Percentiles rank a stretch among this genome's conserved stretches.
These are phyloP conservation scores for Myathropa florea DNA, from an alignment of 2,888 invertebrate genomes.

Conservation along the genomic window DNA sequence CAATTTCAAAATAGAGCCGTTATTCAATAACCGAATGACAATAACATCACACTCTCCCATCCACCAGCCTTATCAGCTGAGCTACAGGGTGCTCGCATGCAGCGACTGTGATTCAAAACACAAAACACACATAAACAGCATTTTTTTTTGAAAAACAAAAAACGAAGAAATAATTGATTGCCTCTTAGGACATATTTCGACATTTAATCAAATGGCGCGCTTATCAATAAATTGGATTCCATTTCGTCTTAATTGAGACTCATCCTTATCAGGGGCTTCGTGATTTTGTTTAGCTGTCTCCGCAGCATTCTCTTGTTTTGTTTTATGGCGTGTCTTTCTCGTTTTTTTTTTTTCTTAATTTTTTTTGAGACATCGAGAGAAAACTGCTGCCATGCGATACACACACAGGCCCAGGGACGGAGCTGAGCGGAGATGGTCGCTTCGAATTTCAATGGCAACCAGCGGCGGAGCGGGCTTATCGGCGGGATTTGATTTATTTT, in stretches of 20 bases:
- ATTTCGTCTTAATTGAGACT: conserved; percentile 44
- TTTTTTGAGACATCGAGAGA: neutral
- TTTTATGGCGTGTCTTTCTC: neutral
- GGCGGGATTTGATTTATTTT: conserved; percentile 4
- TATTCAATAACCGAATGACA: conserved; percentile 9
- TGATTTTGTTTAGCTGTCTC: conserved; percentile 7
- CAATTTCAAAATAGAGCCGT: neutral
- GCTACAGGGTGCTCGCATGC: neutral
- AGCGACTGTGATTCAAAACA: neutral
- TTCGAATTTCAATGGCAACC: neutral
- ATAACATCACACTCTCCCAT: neutral
- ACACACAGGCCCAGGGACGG: neutral
- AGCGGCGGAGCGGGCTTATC: neutral
- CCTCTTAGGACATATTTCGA: conserved; percentile 36
- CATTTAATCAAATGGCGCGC: conserved; percentile 25
- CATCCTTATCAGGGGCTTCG: conserved; percentile 12
- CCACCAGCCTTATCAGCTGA: conserved; percentile 1
- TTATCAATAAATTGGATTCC: conserved; percentile 37
- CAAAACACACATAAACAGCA: neutral
- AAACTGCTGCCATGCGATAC: neutral
- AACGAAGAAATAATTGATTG: conserved; percentile 7
- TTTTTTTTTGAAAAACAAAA: neutral
- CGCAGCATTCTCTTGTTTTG: neutral
- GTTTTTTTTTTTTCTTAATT: neutral
- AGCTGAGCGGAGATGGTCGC: neutral